A percentile compares a stretch with the other conserved stretches of the same genome.
These are phyloP conservation scores for Electrophaes corylata DNA, from an alignment of 2,888 invertebrate species.

Conservation along the genomic window DNA sequence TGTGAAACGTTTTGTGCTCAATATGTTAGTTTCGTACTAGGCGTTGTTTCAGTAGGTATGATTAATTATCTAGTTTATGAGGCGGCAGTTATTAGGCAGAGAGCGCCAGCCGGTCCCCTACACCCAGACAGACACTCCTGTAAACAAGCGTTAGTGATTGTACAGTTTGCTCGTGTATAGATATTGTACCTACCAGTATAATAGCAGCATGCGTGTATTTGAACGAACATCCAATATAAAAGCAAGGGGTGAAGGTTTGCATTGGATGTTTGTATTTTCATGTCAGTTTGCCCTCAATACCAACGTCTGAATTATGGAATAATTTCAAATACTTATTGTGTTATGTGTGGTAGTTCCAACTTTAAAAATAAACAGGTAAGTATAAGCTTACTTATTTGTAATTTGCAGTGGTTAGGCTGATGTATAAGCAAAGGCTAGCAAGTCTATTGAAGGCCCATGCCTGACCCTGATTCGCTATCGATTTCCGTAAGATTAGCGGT, in stretches of 20 bases:
- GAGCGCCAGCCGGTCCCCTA: slow-evolving; percentile 38
- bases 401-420: neutral
- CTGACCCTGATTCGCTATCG: slow-evolving; percentile 36
- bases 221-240: slow-evolving; percentile 29
- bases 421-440: slow-evolving; percentile 10
- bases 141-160: slow-evolving; percentile 36
- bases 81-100: slow-evolving; percentile 55
- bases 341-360: neutral
- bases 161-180: slow-evolving; percentile 20
- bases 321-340: neutral
- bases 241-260: slow-evolving; percentile 32
- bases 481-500: slow-evolving; percentile 35
- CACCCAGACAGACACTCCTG: slow-evolving; percentile 49
- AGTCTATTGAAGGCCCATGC: slow-evolving; percentile 5
- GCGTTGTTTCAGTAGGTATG: slow-evolving; percentile 63
- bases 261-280: slow-evolving; percentile 24
- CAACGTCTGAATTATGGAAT: slow-evolving; percentile 4
- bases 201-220: slow-evolving; percentile 28
- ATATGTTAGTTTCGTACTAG: slow-evolving; percentile 37
- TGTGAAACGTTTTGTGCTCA: slow-evolving; percentile 33
- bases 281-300: slow-evolving; percentile 7
- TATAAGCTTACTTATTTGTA: neutral
- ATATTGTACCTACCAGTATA: slow-evolving; percentile 12
- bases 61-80: slow-evolving; percentile 69
- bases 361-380: neutral